These are phyloP conservation scores for Fulica atra DNA, from an alignment of 2,113 vertebrate genomes.

Conservation along the genomic window DNA sequence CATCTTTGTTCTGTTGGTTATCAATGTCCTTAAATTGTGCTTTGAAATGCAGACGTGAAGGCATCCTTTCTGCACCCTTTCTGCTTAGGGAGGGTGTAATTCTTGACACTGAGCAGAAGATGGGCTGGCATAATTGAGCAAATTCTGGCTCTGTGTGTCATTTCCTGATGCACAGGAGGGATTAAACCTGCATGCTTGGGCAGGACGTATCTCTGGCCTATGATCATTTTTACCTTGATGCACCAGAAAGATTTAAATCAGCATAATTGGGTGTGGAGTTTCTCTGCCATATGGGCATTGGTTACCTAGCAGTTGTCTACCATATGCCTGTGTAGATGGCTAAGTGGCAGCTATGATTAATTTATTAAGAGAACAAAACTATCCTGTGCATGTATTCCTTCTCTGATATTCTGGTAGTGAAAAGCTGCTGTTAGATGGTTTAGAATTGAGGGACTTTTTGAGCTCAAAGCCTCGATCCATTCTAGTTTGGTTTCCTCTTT, in stretches of 20 bases:
- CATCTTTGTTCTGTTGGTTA: background rate
- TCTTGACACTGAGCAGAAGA: background rate
- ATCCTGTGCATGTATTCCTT: background rate
- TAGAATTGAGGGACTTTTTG: background rate
- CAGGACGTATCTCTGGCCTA: background rate
- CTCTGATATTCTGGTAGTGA: background rate
- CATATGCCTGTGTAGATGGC: background rate
- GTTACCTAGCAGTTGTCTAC: background rate
- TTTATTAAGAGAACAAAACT: background rate
- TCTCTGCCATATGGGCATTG: background rate
- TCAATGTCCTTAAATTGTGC: background rate
- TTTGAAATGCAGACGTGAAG: background rate
- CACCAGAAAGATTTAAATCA: background rate
- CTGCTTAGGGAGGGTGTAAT: background rate
- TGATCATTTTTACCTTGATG: background rate
- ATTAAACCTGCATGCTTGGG: background rate
- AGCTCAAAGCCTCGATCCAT: background rate
- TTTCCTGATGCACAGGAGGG: background rate
- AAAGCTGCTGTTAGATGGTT: background rate
- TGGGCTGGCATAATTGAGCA: background rate
- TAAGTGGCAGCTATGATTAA: background rate
- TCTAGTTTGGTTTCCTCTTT: background rate
- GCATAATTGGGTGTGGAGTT: background rate
- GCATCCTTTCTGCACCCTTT: background rate
- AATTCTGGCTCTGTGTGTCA: rapidly evolving